phyloP scores from a whole-genome alignment of 2,797 vertebrate genomes.

The Hydrocynus forskahlii region DNA sequence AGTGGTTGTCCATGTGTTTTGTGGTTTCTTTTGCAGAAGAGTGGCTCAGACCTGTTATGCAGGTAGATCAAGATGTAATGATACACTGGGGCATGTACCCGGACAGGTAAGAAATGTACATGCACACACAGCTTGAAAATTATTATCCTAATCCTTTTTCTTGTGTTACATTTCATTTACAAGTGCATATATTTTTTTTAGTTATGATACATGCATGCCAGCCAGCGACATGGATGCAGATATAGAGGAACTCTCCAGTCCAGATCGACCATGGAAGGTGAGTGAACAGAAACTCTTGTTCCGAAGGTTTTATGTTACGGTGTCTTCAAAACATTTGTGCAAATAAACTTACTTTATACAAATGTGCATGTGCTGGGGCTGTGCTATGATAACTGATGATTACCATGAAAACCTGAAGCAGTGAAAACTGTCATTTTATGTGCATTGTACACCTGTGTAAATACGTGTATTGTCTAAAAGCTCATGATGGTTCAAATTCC shows the following conservation, averaged over 20 bases:
- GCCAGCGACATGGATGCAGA: slow-evolving; percentile 87
- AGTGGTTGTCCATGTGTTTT: not conserved
- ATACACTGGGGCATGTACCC: slow-evolving; percentile 96
- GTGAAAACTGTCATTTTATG: no score
- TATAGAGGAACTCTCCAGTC: slow-evolving; percentile 86
- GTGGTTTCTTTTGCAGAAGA: slow-evolving; percentile 80
- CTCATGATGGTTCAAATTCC: not conserved
- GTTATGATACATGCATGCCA: slow-evolving; percentile 93
- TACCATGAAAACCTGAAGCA: no score
- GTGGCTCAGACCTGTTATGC: slow-evolving; percentile 93
- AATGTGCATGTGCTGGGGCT: no score
- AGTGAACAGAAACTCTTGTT: slow-evolving; percentile 64
- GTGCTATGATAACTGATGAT: no score
- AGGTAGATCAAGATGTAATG: slow-evolving; percentile 89
- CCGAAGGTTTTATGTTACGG: no score
- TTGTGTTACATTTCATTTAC: not conserved
- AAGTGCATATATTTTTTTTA: slow-evolving; percentile 56
- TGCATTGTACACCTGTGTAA: no score
- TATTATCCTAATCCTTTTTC: no score
- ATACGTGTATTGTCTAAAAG: not conserved
- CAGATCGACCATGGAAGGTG: slow-evolving; percentile 91
- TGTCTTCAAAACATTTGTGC: not conserved
- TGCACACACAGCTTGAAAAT: not conserved
- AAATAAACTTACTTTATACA: no score
- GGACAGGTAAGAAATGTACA: slow-evolving; percentile 84